Conservation (phyloP, 2,113 vertebrate genomes). For the Bos taurus region DNA sequence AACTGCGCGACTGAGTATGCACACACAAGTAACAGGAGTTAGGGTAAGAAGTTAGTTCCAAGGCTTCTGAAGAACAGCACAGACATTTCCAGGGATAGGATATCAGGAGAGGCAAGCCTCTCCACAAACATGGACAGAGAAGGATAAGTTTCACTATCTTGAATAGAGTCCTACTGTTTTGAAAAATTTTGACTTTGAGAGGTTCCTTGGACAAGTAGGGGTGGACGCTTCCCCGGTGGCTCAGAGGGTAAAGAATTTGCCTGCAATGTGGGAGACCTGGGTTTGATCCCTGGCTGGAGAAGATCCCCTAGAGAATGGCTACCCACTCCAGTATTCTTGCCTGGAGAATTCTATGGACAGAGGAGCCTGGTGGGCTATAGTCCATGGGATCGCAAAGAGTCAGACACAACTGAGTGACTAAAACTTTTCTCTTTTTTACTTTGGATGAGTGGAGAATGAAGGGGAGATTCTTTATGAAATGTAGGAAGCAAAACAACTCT, state of each 20-base stretch:
- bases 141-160: background rate
- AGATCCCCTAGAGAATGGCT: background rate
- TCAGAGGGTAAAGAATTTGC: background rate
- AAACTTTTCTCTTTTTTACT: background rate
- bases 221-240: accelerated
- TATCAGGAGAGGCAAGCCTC: background rate
- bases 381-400: background rate
- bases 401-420: background rate
- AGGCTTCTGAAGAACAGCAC: background rate
- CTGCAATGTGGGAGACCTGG: background rate
- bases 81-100: background rate
- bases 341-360: background rate
- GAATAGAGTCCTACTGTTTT: background rate
- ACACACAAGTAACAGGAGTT: background rate
- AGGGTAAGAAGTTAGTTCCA: background rate
- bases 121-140: background rate
- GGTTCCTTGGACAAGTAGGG: background rate
- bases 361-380: background rate
- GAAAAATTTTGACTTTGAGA: background rate
- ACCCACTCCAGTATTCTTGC: background rate
- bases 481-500: background rate
- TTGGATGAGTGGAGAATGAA: background rate
- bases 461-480: background rate
- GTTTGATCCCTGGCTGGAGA: background rate
- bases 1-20: accelerated